Evolutionary conservation across 2,113 vertebrate genomes (phyloP).

Genomic region (Helogale parvula): DNA sequence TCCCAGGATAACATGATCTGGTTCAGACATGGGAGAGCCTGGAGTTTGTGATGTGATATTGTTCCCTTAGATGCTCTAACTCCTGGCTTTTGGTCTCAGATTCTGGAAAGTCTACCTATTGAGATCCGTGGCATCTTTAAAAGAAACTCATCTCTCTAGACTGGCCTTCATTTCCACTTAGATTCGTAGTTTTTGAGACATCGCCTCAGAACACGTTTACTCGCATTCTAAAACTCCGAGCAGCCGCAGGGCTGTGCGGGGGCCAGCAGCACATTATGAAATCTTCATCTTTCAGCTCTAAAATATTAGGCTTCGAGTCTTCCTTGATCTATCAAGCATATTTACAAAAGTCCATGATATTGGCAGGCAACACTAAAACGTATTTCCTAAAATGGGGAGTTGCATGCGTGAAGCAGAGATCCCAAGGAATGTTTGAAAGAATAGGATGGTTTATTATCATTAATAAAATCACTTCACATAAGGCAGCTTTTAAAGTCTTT

Average conservation of each 20-base stretch:
- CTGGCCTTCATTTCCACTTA: neutral
- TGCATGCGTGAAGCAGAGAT: neutral
- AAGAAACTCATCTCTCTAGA: neutral
- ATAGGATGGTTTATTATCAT: conserved; percentile 1
- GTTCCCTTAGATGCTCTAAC: neutral
- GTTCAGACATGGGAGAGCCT: neutral
- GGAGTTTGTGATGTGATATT: neutral
- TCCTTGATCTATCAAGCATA: neutral
- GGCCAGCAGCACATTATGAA: neutral
- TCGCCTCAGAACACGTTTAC: neutral
- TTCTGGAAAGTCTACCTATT: neutral
- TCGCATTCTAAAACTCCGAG: neutral
- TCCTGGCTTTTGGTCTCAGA: neutral
- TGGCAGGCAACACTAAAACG: neutral
- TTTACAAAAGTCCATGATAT: neutral
- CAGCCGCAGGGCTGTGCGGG: neutral
- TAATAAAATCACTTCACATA: conserved; percentile 32
- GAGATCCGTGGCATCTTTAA: neutral
- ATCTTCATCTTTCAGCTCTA: neutral
- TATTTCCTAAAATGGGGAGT: neutral
- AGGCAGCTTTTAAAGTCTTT: conserved; percentile 38
- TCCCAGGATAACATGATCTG: neutral
- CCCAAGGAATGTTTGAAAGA: neutral
- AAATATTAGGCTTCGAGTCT: neutral
- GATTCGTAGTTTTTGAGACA: neutral